Evolutionary conservation across 2,888 invertebrate species (phyloP).

Genomic region (Hypena proboscidalis): DNA sequence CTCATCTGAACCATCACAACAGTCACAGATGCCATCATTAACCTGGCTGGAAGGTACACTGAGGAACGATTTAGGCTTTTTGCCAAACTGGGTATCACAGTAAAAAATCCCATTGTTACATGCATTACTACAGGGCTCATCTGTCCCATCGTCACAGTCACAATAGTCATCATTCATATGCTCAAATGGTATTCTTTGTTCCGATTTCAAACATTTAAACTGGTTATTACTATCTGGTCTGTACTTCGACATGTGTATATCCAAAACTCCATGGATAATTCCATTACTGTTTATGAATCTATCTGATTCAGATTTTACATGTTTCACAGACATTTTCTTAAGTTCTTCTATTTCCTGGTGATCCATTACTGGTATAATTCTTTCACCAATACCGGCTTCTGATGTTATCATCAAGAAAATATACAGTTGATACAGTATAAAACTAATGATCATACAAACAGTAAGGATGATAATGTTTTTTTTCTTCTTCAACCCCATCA

Average conservation of each 20-base stretch:
- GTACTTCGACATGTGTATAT: constrained; percentile 65
- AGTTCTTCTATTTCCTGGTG: constrained; percentile 52
- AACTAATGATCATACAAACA: constrained; percentile 63
- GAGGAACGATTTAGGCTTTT: constrained; percentile 65
- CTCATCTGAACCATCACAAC: constrained; percentile 97
- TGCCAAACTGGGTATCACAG: constrained; percentile 87
- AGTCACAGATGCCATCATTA: constrained; percentile 97
- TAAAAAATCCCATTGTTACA: constrained; percentile 94
- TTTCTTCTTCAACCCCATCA: constrained; percentile 70
- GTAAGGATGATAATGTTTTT: constrained; percentile 71
- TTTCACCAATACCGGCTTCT: constrained; percentile 52
- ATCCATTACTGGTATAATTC: constrained; percentile 58
- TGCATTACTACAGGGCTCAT: constrained; percentile 95
- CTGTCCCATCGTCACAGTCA: constrained; percentile 92
- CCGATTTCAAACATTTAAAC: constrained; percentile 74
- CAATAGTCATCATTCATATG: constrained; percentile 93
- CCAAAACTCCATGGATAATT: constrained; percentile 71
- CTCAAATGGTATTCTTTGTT: constrained; percentile 66
- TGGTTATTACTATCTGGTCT: constrained; percentile 65
- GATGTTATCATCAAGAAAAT: constrained; percentile 72
- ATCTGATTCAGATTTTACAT: constrained; percentile 63
- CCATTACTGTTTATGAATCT: constrained; percentile 72
- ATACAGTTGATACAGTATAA: constrained; percentile 75
- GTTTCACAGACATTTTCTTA: constrained; percentile 2
- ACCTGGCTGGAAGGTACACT: constrained; percentile 90